Evolutionary conservation across 2,113 vertebrate species (phyloP).

Genomic region (Mionectes macconnelli): DNA sequence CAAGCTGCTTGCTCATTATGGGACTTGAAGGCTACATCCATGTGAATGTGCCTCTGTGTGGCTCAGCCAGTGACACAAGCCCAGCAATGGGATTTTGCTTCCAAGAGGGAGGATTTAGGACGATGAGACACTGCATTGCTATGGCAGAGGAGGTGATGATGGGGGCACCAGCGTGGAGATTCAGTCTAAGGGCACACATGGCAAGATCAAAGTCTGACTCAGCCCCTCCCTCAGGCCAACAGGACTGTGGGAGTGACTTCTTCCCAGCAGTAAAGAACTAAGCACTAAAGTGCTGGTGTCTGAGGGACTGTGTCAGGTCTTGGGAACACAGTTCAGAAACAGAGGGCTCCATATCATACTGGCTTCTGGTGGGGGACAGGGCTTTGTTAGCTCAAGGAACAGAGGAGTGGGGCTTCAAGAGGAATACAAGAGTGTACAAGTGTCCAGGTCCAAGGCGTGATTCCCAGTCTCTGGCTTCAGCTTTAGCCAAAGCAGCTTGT

Average conservation of each 20-base stretch:
- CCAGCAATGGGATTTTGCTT: background rate
- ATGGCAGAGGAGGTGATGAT: no score
- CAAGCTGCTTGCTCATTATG: background rate
- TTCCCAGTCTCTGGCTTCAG: background rate
- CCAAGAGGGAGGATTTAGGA: background rate
- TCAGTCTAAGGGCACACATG: background rate
- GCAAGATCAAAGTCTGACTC: background rate
- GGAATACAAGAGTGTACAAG: rapidly evolving
- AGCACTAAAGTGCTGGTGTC: background rate
- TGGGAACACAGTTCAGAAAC: background rate
- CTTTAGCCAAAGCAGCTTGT: background rate
- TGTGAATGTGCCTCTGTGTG: background rate
- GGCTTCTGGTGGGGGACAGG: background rate
- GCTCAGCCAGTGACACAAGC: background rate
- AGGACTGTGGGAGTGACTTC: no score
- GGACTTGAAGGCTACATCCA: background rate
- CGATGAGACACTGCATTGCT: background rate
- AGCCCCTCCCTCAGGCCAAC: background rate
- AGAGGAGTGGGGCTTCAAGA: background rate
- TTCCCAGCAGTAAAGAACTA: background rate
- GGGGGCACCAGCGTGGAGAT: background rate
- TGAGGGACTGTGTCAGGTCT: background rate
- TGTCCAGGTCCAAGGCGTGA: background rate
- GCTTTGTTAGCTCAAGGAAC: background rate
- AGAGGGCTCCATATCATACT: background rate